Conservation (phyloP, 2,888 invertebrate species). For the Petrolisthes cinctipes region DNA sequence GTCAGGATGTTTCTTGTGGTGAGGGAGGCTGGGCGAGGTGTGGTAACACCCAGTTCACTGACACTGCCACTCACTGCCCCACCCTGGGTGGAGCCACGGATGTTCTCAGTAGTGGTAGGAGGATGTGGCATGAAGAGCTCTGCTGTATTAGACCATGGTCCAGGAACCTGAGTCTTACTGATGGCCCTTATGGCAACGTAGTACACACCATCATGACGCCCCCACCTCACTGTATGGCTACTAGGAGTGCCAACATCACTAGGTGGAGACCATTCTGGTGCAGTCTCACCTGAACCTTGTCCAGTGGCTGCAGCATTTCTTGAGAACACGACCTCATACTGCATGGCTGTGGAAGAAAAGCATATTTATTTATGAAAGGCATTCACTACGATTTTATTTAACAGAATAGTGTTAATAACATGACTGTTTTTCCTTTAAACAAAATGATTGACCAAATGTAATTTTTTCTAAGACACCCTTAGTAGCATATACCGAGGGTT, state of each 20-base stretch:
- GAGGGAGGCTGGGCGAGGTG: conserved; percentile 47
- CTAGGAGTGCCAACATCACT: conserved; percentile 38
- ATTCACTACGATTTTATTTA: no score
- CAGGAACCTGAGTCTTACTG: conserved; percentile 35
- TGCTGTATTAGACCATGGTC: conserved; percentile 58
- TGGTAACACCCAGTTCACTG: conserved; percentile 56
- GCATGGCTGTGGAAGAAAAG: conserved; percentile 30
- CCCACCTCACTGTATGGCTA: conserved; percentile 51
- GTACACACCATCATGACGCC: conserved; percentile 61
- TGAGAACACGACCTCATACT: conserved; percentile 62
- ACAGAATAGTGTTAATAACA: no score
- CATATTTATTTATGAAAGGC: no score
- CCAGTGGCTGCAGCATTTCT: conserved; percentile 37
- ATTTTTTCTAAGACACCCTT: no score
- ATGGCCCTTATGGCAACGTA: conserved; percentile 59
- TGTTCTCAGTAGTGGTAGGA: conserved; percentile 64
- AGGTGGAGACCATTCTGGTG: conserved; percentile 44
- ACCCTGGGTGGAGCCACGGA: conserved; percentile 61
- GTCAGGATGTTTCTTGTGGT: conserved; percentile 60
- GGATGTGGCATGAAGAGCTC: conserved; percentile 62
- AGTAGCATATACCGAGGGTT: no score
- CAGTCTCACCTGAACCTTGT: conserved; percentile 46
- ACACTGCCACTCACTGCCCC: conserved; percentile 52
- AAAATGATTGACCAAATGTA: no score
- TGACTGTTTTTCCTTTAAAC: no score